phyloP scores from a whole-genome alignment of 1,140 invertebrate genomes.

The Musca domestica region DNA sequence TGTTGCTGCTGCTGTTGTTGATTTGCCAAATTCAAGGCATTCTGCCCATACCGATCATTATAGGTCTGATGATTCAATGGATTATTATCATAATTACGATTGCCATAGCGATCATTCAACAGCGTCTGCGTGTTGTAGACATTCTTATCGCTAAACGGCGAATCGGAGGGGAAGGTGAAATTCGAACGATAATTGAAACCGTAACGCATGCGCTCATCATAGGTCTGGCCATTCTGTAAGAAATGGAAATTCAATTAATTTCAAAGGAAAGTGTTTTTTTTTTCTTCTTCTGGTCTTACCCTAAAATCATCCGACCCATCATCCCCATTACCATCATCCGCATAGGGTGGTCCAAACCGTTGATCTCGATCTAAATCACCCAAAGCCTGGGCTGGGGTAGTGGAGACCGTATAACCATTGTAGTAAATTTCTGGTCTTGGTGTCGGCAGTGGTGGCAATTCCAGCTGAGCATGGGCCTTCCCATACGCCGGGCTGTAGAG shows the following conservation, averaged over 20 bases:
- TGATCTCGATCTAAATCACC: constrained; percentile 46
- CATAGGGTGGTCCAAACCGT: constrained; percentile 50
- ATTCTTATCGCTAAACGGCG: constrained; percentile 40
- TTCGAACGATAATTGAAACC: constrained; percentile 43
- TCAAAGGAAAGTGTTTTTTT: neutral
- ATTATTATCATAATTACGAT: constrained; percentile 17
- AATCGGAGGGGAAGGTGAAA: constrained; percentile 35
- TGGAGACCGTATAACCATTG: constrained; percentile 42
- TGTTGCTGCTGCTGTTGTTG: neutral
- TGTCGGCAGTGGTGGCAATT: constrained; percentile 53
- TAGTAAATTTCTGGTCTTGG: constrained; percentile 42
- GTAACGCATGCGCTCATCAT: constrained; percentile 47
- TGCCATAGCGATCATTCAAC: constrained; percentile 35
- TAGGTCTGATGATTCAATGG: constrained; percentile 36
- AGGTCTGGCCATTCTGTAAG: constrained; percentile 46
- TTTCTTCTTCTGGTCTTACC: constrained; percentile 31
- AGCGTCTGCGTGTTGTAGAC: neutral
- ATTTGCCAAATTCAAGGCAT: neutral
- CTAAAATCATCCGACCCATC: constrained; percentile 48
- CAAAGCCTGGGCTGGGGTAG: constrained; percentile 37
- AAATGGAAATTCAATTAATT: neutral
- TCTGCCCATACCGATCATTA: constrained; percentile 21
- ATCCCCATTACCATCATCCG: constrained; percentile 33
- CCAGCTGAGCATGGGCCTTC: constrained; percentile 50
- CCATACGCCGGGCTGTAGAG: neutral